Conservation (phyloP, 1,140 invertebrate genomes). For the Tigriopus japonicus region DNA sequence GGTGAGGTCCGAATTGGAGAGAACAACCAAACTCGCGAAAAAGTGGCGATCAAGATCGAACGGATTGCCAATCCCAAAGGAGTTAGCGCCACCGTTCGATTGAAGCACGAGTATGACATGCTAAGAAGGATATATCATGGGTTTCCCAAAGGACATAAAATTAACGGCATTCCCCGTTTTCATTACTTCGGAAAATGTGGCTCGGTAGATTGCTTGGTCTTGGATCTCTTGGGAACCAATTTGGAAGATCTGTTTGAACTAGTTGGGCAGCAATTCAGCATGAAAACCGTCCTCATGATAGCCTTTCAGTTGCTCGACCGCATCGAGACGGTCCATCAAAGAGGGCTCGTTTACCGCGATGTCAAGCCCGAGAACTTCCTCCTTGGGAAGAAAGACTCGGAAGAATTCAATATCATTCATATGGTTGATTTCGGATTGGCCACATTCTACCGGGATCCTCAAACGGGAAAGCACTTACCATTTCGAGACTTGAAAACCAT, state of each 20-base stretch:
- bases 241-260: slow-evolving; percentile 60
- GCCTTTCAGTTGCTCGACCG: slow-evolving; percentile 37
- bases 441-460: slow-evolving; percentile 41
- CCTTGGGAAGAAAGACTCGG: slow-evolving; percentile 87
- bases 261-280: slow-evolving; percentile 51
- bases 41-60: slow-evolving; percentile 6
- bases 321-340: slow-evolving; percentile 10
- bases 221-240: slow-evolving; percentile 57
- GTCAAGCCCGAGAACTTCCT: slow-evolving; percentile 99
- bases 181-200: slow-evolving; percentile 11
- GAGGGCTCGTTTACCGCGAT: slow-evolving; percentile 39
- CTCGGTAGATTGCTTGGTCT: slow-evolving; percentile 26
- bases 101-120: slow-evolving; percentile 8
- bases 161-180: slow-evolving; percentile 13
- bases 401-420: slow-evolving; percentile 95
- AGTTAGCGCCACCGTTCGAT: background rate
- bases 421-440: slow-evolving; percentile 67
- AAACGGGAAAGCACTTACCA: slow-evolving; percentile 37
- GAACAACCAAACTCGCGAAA: background rate
- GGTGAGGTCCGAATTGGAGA: slow-evolving; percentile 11
- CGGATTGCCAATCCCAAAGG: background rate
- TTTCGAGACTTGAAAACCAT: slow-evolving; percentile 40
- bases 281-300: slow-evolving; percentile 61
- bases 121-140: background rate
- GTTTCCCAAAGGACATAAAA: slow-evolving; percentile 6